Conservation (phyloP, 2,113 vertebrate species). For the Cynocephalus volans region DNA sequence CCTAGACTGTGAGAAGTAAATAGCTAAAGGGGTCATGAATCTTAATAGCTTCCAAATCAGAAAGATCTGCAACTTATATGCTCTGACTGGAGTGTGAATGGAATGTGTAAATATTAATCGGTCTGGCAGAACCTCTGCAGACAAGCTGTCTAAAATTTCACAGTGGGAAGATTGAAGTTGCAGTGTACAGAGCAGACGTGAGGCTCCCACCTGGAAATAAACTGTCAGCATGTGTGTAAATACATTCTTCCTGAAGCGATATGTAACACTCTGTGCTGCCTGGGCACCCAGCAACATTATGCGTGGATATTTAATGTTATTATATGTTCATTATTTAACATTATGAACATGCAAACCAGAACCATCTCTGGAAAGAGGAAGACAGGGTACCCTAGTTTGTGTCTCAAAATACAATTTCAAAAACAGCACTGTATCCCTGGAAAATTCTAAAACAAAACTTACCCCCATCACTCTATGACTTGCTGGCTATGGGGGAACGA, state of each 20-base stretch:
- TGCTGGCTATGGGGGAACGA: neutral
- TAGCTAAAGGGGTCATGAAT: conserved; percentile 90
- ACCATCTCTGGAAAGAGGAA: neutral
- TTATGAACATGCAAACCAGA: neutral
- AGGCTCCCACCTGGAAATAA: conserved; percentile 88
- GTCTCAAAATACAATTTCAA: conserved; percentile 53
- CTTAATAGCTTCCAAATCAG: conserved; percentile 91
- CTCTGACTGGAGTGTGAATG: conserved; percentile 87
- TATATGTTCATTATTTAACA: conserved; percentile 48
- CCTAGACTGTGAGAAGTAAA: conserved; percentile 85
- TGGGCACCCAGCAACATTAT: neutral
- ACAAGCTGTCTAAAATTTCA: conserved; percentile 90
- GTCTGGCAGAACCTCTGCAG: conserved; percentile 84
- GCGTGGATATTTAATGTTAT: neutral
- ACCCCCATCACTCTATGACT: neutral
- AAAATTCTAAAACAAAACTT: neutral
- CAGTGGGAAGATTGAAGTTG: conserved; percentile 87
- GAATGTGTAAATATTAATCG: conserved; percentile 92
- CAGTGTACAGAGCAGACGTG: conserved; percentile 71
- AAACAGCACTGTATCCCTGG: neutral
- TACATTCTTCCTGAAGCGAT: conserved; percentile 83
- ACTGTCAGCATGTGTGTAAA: conserved; percentile 89
- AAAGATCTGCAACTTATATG: conserved; percentile 89
- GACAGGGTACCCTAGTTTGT: neutral
- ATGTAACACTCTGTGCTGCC: conserved; percentile 77